Percentiles rank a stretch among this genome's conserved stretches.
Evolutionary conservation across 2,888 invertebrate genomes (phyloP).

Genomic region (Synergus laeviventris): DNA sequence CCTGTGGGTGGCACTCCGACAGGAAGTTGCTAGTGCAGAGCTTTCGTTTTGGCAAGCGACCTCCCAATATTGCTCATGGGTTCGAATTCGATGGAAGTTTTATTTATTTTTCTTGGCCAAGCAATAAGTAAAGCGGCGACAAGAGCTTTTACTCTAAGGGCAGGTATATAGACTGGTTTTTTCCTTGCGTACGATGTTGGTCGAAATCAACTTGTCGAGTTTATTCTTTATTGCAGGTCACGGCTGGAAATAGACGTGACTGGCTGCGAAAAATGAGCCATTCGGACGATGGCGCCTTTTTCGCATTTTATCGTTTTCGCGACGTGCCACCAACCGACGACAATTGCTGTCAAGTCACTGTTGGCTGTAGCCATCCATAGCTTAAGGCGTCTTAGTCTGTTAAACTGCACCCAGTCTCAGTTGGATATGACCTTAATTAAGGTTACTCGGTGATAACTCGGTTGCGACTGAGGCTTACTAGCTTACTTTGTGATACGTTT

Average conservation of each 20-base stretch:
- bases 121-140: slow-evolving; percentile 28
- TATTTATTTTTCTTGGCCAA: slow-evolving; percentile 17
- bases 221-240: slow-evolving; percentile 53
- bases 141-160: slow-evolving; percentile 27
- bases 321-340: slow-evolving; percentile 49
- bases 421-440: slow-evolving; percentile 32
- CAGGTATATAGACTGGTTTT: neutral
- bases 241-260: slow-evolving; percentile 54
- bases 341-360: slow-evolving; percentile 50
- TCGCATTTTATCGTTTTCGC: slow-evolving; percentile 49
- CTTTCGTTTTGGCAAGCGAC: slow-evolving; percentile 28
- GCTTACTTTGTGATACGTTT: neutral
- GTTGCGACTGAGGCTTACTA: slow-evolving; percentile 9
- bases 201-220: slow-evolving; percentile 38
- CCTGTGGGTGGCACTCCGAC: too few species aligned
- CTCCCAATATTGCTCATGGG: slow-evolving; percentile 24
- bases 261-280: slow-evolving; percentile 54
- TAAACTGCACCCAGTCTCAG: slow-evolving; percentile 24
- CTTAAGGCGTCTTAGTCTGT: slow-evolving; percentile 20
- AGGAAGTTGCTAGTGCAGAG: slow-evolving; percentile 1
- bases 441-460: slow-evolving; percentile 3
- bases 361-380: neutral
- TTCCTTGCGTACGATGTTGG: neutral
- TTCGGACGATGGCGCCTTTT: slow-evolving; percentile 46
- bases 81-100: slow-evolving; percentile 17